Evolutionary conservation across 1,140 invertebrate genomes (phyloP), one percentile per base, ranked within the genome.

Genomic region (Acromyrmex heyeri): DNA sequence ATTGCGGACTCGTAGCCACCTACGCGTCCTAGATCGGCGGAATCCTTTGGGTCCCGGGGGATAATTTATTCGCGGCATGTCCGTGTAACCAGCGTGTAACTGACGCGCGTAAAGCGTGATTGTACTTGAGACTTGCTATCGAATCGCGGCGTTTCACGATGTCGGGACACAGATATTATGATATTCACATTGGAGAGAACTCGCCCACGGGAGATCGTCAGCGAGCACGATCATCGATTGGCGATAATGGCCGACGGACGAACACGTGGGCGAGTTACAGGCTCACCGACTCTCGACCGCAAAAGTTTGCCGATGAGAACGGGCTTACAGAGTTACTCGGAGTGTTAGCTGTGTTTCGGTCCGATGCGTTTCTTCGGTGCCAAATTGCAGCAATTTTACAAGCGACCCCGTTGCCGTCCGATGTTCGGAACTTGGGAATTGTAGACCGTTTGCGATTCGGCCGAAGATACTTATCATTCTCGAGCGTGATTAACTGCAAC

Each of bases 161-260:
- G 64, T 48, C 62, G 62, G 8, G 55, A 53, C 72, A 24, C 82
- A 12, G 64, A 61, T 83, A 89, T 93, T 93, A 92, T 93, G 91
- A 92, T 91, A 88, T 85, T 86, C 59, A 30, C 24, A 14, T 75
- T n/a, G 24, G 53, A 55, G 18, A 55, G 53, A 55, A 18, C 30
- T 92, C 91, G 91, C 91, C 91, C 90, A 93, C 91, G 79, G 87
- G 89, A 85, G 72, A 86, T 86, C 86, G 59, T 48, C 69, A 76
- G 67, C 65, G 38, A 6, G 38, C 48, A 85, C 70, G 85, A 90
- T 90, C 79, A 75, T 83, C 86, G 88, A 50, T 77, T 79, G 85
- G 78, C 30, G 86, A 82, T 88, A 86, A 89, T 81, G 79, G 53
- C 50, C 69, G 65, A 50, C 38, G 12, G 16, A 59, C 18, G 61